phyloP scores from a whole-genome alignment of 2,888 invertebrate species.

The Drosophila longiperda region DNA sequence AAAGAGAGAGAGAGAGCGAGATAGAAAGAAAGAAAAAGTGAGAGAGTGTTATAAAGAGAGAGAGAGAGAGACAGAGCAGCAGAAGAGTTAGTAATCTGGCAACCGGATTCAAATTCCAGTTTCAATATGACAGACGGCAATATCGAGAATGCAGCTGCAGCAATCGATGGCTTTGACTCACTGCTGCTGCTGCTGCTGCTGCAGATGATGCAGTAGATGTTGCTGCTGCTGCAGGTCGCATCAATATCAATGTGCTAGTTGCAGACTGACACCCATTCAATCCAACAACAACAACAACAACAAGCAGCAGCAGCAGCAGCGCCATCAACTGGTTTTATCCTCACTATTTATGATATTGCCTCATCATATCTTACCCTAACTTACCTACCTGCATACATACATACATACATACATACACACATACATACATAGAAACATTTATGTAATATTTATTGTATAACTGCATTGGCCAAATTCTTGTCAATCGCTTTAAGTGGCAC shows the following conservation, averaged over 20 bases:
- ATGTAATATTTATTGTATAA: not conserved
- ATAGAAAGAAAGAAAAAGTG: not conserved
- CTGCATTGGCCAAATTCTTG: not conserved
- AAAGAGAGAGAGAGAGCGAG: not conserved
- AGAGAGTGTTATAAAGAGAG: not conserved
- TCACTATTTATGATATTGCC: conserved; percentile 30
- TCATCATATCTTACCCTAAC: conserved; percentile 18
- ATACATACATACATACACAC: not conserved
- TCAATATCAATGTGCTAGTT: conserved; percentile 69
- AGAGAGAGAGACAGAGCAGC: conserved; percentile 6
- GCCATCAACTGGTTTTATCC: conserved; percentile 18
- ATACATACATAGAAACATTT: not conserved
- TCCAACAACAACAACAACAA: conserved; percentile 19
- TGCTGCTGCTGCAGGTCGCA: conserved; percentile 45
- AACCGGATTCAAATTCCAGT: conserved; percentile 77
- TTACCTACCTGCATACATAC: not conserved
- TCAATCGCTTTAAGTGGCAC: not conserved
- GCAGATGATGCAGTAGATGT: conserved; percentile 7
- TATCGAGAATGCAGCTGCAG: conserved; percentile 37
- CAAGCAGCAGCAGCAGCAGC: conserved; percentile 6
- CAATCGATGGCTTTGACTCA: conserved; percentile 14
- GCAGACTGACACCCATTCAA: conserved; percentile 73
- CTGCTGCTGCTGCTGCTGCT: conserved; percentile 16
- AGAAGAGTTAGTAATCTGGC: conserved; percentile 17
- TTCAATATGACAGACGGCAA: conserved; percentile 45